A percentile compares a stretch with the other conserved stretches of the same genome.
These are phyloP conservation scores for Drepana falcataria DNA, from an alignment of 2,888 invertebrate genomes.

Conservation along the genomic window DNA sequence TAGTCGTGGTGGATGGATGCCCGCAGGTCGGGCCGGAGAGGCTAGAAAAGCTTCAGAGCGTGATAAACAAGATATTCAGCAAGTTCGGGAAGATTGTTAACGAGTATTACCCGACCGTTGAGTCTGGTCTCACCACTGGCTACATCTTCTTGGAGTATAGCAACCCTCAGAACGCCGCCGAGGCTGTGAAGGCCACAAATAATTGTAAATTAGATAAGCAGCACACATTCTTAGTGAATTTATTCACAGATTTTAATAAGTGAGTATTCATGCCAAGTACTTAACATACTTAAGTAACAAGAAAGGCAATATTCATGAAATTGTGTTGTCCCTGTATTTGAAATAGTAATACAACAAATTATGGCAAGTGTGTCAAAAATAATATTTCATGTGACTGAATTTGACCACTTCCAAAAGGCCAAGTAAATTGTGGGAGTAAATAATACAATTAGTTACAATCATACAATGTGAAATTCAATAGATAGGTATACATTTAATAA, in stretches of 20 bases:
- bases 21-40: conserved; percentile 96
- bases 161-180: conserved; percentile 89
- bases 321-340: no score
- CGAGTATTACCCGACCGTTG: conserved; percentile 91
- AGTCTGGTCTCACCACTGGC: conserved; percentile 92
- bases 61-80: conserved; percentile 93
- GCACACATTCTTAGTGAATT: conserved; percentile 95
- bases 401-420: no score
- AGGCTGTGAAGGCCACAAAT: conserved; percentile 92
- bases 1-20: conserved; percentile 97
- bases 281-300: background rate
- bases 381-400: no score
- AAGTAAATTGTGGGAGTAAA: no score
- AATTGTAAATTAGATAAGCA: conserved; percentile 97
- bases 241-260: conserved; percentile 97
- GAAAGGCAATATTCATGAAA: no score
- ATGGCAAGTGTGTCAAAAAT: no score
- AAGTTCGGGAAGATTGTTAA: conserved; percentile 92
- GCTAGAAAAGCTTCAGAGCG: conserved; percentile 93
- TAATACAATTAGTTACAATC: no score
- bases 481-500: no score
- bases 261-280: conserved; percentile 60
- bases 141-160: conserved; percentile 96
- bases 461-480: no score
- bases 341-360: no score